These are phyloP conservation scores for Cochlearius cochlearius DNA, from an alignment of 2,113 vertebrate genomes.

Conservation along the genomic window DNA sequence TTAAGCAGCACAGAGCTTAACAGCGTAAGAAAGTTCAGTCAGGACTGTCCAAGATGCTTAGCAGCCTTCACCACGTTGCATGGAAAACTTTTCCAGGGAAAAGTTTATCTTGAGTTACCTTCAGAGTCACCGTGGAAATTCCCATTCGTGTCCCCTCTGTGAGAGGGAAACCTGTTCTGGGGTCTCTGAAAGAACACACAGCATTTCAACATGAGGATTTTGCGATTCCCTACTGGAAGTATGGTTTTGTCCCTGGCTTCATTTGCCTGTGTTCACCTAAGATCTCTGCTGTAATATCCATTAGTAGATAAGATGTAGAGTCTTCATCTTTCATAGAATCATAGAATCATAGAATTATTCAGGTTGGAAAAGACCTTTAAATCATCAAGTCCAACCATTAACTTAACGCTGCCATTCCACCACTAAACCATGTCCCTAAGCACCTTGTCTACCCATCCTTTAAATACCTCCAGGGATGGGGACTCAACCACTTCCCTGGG, in stretches of 20 bases:
- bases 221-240: background rate
- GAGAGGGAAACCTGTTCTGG: background rate
- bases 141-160: background rate
- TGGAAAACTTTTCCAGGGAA: background rate
- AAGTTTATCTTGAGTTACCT: background rate
- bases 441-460: too few species aligned
- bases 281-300: background rate
- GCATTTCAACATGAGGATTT: background rate
- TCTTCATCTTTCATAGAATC: background rate
- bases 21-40: background rate
- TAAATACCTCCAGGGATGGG: too few species aligned
- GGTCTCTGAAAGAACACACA: background rate
- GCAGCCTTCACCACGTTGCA: background rate
- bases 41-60: background rate
- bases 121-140: background rate
- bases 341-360: too few species aligned
- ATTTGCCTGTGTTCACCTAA: background rate
- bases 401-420: too few species aligned
- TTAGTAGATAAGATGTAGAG: background rate
- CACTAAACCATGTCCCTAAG: too few species aligned
- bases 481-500: too few species aligned
- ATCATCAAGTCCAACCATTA: too few species aligned
- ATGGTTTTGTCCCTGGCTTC: background rate
- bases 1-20: background rate
- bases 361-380: too few species aligned